Evolutionary conservation across 2,113 vertebrate genomes (phyloP).

Genomic region (Onychorhynchus coronatus): DNA sequence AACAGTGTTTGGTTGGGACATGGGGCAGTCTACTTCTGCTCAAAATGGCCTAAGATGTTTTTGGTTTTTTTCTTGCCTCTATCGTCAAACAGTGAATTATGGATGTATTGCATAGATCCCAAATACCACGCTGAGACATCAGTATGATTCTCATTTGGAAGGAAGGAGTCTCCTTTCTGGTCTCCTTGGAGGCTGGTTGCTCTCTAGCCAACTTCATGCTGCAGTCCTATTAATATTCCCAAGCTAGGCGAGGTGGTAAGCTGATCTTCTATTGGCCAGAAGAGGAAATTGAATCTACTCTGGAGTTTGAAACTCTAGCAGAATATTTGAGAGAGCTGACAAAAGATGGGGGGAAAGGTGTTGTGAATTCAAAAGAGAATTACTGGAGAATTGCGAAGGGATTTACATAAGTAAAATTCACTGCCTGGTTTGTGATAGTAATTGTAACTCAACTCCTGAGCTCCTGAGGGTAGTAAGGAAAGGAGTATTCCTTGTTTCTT

Average conservation of each 20-base stretch:
- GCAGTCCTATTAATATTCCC: not conserved
- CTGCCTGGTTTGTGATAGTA: constrained; percentile 6
- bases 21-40: not conserved
- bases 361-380: constrained; percentile 19
- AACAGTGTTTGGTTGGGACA: not conserved
- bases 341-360: not conserved
- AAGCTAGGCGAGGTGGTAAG: not conserved
- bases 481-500: constrained; percentile 23
- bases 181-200: not conserved
- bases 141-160: not conserved
- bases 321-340: not conserved
- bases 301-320: not conserved
- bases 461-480: not conserved
- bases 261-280: not conserved
- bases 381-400: not conserved
- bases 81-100: not conserved
- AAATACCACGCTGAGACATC: not conserved
- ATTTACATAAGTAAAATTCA: constrained; percentile 33
- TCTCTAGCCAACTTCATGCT: not conserved
- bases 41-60: not conserved
- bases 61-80: not conserved
- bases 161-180: not conserved
- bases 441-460: constrained; percentile 22
- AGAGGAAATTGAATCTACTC: not conserved
- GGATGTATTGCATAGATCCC: not conserved